These are phyloP conservation scores for Alectoris magna DNA, from an alignment of 2,797 vertebrate species.

Conservation along the genomic window DNA sequence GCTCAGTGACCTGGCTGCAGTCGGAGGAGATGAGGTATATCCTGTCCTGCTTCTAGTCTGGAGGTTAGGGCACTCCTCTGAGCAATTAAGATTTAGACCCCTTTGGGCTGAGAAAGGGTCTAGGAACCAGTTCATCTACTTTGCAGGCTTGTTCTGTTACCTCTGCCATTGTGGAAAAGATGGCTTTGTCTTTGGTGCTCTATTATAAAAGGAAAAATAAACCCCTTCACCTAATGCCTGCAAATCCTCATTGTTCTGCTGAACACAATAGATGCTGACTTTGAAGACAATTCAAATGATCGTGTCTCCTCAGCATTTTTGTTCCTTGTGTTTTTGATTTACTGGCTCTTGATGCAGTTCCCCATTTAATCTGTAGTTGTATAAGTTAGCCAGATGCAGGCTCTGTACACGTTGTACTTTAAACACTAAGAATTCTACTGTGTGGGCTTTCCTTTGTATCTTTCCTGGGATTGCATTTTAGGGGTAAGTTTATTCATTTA, in stretches of 20 bases:
- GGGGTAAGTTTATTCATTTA: neutral
- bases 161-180: neutral
- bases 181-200: neutral
- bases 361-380: neutral
- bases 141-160: neutral
- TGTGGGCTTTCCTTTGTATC: neutral
- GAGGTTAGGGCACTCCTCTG: neutral
- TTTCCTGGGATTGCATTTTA: neutral
- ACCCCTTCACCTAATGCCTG: neutral
- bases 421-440: neutral
- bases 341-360: neutral
- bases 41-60: neutral
- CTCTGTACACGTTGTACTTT: neutral
- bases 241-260: neutral
- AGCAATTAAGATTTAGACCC: constrained; percentile 27
- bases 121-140: constrained; percentile 41
- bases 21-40: constrained; percentile 5
- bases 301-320: neutral
- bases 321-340: neutral
- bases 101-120: constrained; percentile 24
- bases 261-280: neutral
- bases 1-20: neutral
- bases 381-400: neutral
- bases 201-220: neutral
- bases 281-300: neutral